Conservation (phyloP, 2,888 invertebrate species). For the Pyrgus malvae region DNA sequence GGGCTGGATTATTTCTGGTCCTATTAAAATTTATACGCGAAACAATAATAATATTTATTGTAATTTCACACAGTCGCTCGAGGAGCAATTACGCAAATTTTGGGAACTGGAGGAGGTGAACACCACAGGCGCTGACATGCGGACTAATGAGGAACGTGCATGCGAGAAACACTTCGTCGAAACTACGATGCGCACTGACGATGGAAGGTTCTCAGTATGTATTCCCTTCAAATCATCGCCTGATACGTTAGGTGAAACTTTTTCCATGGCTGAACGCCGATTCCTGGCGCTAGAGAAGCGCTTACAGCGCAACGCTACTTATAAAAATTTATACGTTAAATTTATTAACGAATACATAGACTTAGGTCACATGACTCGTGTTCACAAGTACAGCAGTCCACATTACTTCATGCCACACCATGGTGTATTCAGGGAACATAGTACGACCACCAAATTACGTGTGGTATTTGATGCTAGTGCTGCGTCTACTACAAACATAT, state of each 20-base stretch:
- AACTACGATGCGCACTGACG: neutral
- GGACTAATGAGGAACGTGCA: neutral
- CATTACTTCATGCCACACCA: conserved; percentile 1
- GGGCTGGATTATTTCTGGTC: no score
- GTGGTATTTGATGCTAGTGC: conserved; percentile 11
- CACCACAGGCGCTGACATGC: neutral
- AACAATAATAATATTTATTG: no score
- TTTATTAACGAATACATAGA: conserved; percentile 2
- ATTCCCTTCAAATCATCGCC: conserved; percentile 8
- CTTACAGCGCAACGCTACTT: neutral
- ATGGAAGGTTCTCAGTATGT: neutral
- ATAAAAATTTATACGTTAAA: neutral
- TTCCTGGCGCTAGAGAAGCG: conserved; percentile 4
- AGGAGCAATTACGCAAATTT: no score
- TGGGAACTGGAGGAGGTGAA: no score
- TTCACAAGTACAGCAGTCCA: neutral
- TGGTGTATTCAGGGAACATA: neutral
- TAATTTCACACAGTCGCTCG: no score
- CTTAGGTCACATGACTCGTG: conserved; percentile 7
- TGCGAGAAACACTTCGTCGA: neutral
- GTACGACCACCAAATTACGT: neutral
- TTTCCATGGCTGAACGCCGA: conserved; percentile 1
- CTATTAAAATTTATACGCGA: no score
- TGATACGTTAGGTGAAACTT: conserved; percentile 2
- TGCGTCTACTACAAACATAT: neutral